Percentiles rank a stretch among this genome's conserved stretches.
These are phyloP conservation scores for Drosophila paulistorum DNA, from an alignment of 1,140 invertebrate species.

Conservation along the genomic window DNA sequence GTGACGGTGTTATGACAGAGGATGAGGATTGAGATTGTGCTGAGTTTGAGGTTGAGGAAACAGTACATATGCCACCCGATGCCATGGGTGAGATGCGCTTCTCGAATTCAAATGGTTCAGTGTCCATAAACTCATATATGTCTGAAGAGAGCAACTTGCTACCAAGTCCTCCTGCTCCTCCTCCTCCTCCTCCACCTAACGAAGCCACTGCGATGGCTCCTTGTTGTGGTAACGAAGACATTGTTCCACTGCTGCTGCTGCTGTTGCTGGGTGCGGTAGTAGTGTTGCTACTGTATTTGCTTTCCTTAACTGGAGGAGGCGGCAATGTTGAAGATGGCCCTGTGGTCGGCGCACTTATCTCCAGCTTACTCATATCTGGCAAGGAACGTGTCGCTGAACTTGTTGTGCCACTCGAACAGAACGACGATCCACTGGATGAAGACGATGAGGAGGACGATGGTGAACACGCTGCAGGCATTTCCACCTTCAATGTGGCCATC, in stretches of 20 bases:
- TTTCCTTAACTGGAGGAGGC: slow-evolving; percentile 38
- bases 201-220: slow-evolving; percentile 4
- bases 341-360: slow-evolving; percentile 55
- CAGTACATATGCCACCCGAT: slow-evolving; percentile 13
- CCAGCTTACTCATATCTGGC: slow-evolving; percentile 80
- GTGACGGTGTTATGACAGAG: not conserved
- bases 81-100: slow-evolving; percentile 83
- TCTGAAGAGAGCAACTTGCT: slow-evolving; percentile 81
- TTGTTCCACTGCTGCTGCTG: slow-evolving; percentile 1
- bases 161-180: slow-evolving; percentile 21
- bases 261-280: slow-evolving; percentile 83
- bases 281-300: slow-evolving; percentile 55
- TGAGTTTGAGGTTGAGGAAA: slow-evolving; percentile 2
- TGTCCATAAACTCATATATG: slow-evolving; percentile 93
- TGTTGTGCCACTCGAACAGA: slow-evolving; percentile 56
- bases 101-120: slow-evolving; percentile 93
- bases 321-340: not conserved
- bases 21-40: not conserved
- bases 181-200: not conserved
- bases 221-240: not conserved
- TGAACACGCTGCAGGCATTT: slow-evolving; percentile 73
- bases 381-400: slow-evolving; percentile 66
- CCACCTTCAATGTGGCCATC: slow-evolving; percentile 64
- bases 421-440: slow-evolving; percentile 64
- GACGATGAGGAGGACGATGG: slow-evolving; percentile 62